A percentile compares a stretch with the other conserved stretches of the same genome.
phyloP scores from a whole-genome alignment of 2,888 invertebrate species.

The Schizaphis graminum region DNA sequence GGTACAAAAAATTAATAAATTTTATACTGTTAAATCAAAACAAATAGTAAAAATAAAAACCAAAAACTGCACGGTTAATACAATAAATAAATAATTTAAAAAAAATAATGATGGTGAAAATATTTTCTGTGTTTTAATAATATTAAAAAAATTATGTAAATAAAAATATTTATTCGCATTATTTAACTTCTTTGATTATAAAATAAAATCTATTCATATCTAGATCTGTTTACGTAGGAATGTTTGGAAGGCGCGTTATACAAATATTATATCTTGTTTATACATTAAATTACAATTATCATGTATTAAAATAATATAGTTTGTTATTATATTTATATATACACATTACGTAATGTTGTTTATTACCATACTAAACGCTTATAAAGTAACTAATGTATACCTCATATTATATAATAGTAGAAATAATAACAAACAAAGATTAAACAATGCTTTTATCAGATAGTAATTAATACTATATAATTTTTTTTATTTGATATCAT shows the following conservation, averaged over 20 bases:
- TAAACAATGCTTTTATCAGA: not conserved
- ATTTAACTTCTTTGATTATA: not conserved
- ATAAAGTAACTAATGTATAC: not conserved
- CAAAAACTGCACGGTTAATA: not conserved
- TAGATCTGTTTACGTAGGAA: not conserved
- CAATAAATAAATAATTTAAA: not conserved
- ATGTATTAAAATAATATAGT: not conserved
- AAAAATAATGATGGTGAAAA: not conserved
- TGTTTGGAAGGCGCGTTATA: not conserved
- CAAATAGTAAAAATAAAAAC: not conserved
- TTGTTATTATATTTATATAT: not conserved
- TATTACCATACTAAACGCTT: not conserved
- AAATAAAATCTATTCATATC: not conserved
- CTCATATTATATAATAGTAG: not conserved
- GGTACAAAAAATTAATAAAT: not conserved
- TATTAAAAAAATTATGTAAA: not conserved
- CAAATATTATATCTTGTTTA: not conserved
- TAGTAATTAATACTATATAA: not conserved
- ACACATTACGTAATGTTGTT: not conserved
- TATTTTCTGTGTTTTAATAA: not conserved
- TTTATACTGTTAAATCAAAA: not conserved
- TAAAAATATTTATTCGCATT: not conserved
- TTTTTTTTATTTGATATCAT: not conserved
- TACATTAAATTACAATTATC: not conserved
- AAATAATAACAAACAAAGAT: not conserved